phyloP scores from a whole-genome alignment of 2,888 invertebrate genomes.

The Trilocha varians region DNA sequence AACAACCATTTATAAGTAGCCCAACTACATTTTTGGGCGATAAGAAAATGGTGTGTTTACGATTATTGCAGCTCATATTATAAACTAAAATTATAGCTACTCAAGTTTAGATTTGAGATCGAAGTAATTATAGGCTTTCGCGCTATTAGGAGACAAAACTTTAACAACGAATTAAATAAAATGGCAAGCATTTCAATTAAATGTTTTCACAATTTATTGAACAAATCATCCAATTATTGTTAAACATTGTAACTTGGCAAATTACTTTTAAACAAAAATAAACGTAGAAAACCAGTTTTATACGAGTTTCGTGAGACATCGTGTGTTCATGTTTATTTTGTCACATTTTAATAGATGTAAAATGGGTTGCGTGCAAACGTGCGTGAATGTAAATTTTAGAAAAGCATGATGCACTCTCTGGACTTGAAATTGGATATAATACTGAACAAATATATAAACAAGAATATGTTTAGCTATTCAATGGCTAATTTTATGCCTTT shows the following conservation, averaged over 20 bases:
- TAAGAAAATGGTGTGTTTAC: no score
- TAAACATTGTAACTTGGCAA: not conserved
- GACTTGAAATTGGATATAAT: not conserved
- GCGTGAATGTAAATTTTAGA: not conserved
- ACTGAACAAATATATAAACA: not conserved
- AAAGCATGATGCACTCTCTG: not conserved
- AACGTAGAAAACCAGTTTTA: not conserved
- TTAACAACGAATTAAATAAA: no score
- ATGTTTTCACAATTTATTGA: not conserved
- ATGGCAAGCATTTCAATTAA: not conserved
- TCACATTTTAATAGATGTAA: not conserved
- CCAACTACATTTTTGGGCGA: no score
- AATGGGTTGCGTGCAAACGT: not conserved
- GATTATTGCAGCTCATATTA: no score
- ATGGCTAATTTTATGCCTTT: not conserved
- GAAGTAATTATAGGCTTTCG: no score
- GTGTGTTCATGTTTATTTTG: not conserved
- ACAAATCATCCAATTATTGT: not conserved
- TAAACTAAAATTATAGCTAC: no score
- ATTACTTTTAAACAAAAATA: not conserved
- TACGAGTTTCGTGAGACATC: not conserved
- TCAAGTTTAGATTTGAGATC: no score
- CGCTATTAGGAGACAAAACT: no score
- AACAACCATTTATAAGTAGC: constrained; percentile 2
- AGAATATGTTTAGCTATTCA: not conserved